Conservation (phyloP, 1,140 invertebrate genomes). For the Aphis gossypii region DNA sequence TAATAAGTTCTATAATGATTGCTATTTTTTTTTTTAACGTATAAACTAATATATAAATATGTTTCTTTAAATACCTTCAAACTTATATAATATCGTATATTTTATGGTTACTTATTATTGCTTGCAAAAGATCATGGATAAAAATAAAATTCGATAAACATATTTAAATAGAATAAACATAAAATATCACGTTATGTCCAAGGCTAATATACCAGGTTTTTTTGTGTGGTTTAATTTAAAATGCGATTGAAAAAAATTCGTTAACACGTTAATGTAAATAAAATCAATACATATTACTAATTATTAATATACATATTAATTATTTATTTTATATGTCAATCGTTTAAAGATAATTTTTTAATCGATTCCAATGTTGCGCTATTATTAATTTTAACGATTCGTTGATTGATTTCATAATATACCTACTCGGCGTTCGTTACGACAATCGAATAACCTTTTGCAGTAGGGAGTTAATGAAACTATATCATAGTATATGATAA, state of each 20-base stretch:
- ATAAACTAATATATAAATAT: neutral
- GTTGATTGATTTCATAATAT: neutral
- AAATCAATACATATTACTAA: neutral
- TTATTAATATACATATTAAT: neutral
- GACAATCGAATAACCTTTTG: neutral
- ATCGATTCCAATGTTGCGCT: neutral
- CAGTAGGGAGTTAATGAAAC: neutral
- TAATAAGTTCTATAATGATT: neutral
- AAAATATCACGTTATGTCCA: neutral
- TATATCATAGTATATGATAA: neutral
- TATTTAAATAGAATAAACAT: neutral
- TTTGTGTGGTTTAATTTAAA: neutral
- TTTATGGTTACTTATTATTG: conserved; percentile 1
- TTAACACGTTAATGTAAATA: neutral
- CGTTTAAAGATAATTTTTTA: neutral
- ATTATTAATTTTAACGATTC: neutral
- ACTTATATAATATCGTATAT: neutral
- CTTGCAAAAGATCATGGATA: neutral
- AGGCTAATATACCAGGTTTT: neutral
- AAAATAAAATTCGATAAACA: neutral
- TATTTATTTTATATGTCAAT: neutral
- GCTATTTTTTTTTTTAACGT: neutral
- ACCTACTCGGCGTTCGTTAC: neutral
- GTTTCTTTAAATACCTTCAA: neutral
- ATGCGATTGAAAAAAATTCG: neutral